A percentile compares a stretch with the other conserved stretches of the same genome.
These are phyloP conservation scores for Caenorhabditis uteleia DNA, from an alignment of 2,888 invertebrate genomes.

Conservation along the genomic window DNA sequence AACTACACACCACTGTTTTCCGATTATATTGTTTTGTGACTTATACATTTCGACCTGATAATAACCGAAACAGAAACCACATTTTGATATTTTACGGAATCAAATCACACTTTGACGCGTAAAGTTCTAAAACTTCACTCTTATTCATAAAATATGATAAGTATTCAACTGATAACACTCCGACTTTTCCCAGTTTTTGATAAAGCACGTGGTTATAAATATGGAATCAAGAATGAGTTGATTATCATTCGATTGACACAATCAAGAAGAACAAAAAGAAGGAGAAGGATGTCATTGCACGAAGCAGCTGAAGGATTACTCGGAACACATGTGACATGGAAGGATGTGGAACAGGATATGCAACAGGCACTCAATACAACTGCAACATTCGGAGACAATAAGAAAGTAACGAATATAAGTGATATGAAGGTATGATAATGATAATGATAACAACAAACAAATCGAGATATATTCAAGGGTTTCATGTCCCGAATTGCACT, in stretches of 20 bases:
- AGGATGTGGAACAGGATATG: conserved; percentile 32
- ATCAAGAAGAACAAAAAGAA: not conserved
- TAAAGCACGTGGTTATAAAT: too few relatives aligned
- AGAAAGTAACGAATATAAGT: conserved; percentile 30
- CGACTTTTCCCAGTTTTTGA: too few relatives aligned
- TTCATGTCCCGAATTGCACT: conserved; percentile 38
- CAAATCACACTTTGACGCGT: too few relatives aligned
- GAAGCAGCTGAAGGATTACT: conserved; percentile 26
- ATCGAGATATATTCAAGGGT: conserved; percentile 29
- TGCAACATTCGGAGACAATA: conserved; percentile 23
- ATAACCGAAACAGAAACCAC: too few relatives aligned
- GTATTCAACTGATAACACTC: too few relatives aligned
- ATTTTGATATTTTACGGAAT: too few relatives aligned
- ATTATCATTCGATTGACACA: not conserved
- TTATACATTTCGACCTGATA: too few relatives aligned
- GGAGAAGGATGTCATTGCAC: conserved; percentile 35
- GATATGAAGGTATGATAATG: conserved; percentile 43
- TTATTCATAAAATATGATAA: too few relatives aligned
- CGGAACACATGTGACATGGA: conserved; percentile 38
- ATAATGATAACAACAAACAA: too few relatives aligned
- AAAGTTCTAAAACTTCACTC: too few relatives aligned
- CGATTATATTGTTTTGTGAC: not conserved
- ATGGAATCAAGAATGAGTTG: too few relatives aligned
- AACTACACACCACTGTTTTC: not conserved
- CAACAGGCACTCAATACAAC: conserved; percentile 19